A percentile compares a stretch with the other conserved stretches of the same genome.
Evolutionary conservation across 2,888 invertebrate genomes (phyloP).

Genomic region (Noctua comes): DNA sequence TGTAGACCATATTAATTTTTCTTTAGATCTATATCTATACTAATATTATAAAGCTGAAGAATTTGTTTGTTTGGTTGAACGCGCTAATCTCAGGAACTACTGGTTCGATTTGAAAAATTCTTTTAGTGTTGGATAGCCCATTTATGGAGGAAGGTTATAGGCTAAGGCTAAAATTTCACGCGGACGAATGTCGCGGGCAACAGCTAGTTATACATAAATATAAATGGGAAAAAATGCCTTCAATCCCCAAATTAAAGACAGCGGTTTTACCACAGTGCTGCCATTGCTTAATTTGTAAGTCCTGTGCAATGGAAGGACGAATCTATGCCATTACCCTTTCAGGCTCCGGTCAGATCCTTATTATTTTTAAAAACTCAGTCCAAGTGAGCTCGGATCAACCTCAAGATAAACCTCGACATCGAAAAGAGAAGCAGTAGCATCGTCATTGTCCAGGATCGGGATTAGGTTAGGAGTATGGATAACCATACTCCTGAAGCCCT

Average conservation of each 20-base stretch:
- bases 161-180: too few species aligned
- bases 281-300: neutral
- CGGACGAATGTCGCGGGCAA: too few species aligned
- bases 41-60: too few species aligned
- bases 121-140: too few species aligned
- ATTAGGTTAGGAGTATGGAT: neutral
- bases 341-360: neutral
- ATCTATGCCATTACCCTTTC: neutral
- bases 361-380: neutral
- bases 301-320: neutral
- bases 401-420: too few species aligned
- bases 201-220: too few species aligned
- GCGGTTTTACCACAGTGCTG: neutral
- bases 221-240: neutral
- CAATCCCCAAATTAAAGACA: neutral
- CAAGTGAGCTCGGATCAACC: neutral
- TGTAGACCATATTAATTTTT: neutral
- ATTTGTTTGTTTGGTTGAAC: too few species aligned
- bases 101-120: too few species aligned
- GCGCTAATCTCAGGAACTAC: too few species aligned
- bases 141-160: too few species aligned
- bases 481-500: neutral
- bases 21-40: too few species aligned
- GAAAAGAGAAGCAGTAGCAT: neutral
- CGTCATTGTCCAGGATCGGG: neutral